phyloP scores from a whole-genome alignment of 1,140 invertebrate species.

The Belonocnema kinseyi region DNA sequence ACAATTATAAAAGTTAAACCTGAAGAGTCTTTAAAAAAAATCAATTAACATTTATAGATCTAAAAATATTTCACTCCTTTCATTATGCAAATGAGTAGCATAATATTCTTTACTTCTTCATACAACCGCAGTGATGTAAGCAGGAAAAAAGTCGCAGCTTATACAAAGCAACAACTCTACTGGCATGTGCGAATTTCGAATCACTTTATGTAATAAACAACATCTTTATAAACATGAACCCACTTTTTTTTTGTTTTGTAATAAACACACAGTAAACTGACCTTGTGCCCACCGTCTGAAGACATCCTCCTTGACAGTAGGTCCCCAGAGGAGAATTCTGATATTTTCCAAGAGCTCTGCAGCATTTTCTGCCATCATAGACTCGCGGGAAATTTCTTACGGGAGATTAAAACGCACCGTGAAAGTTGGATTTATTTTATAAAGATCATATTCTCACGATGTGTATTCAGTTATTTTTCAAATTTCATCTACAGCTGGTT shows the following conservation, averaged over 20 bases:
- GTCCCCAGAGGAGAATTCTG: constrained; percentile 87
- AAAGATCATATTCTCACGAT: constrained; percentile 39
- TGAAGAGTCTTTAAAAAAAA: no score
- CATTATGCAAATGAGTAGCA: constrained; percentile 1
- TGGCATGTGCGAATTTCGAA: not conserved
- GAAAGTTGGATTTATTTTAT: constrained; percentile 46
- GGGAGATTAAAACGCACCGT: constrained; percentile 56
- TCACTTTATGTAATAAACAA: constrained; percentile 6
- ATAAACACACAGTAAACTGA: constrained; percentile 64
- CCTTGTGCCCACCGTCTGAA: constrained; percentile 94
- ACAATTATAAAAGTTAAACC: no score
- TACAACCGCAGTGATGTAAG: not conserved
- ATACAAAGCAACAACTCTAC: not conserved
- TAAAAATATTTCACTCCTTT: not conserved
- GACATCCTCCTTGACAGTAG: constrained; percentile 87
- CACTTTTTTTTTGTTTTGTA: not conserved
- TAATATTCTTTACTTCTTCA: not conserved
- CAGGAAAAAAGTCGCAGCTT: not conserved
- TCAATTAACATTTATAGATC: no score
- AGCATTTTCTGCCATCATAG: constrained; percentile 65
- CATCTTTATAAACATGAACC: not conserved
- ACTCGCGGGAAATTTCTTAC: constrained; percentile 43
- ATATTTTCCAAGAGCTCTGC: constrained; percentile 80
- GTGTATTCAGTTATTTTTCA: constrained; percentile 31
- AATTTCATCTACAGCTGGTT: not conserved